Evolutionary conservation across 30 jellyfish, hydroid and myxozoan species (phyloP).

Genomic region (Hydra vulgaris): DNA sequence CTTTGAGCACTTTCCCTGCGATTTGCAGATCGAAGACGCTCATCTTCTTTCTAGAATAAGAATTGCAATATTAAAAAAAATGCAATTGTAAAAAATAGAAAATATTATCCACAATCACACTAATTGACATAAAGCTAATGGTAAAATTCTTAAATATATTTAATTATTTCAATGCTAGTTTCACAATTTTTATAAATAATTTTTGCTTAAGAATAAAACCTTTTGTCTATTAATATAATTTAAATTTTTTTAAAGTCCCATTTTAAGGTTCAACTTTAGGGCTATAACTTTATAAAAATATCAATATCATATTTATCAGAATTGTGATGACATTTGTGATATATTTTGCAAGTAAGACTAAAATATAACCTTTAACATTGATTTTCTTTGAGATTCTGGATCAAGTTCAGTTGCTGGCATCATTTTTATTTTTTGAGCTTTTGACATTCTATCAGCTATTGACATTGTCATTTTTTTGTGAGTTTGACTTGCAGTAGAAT

Average conservation of each 20-base stretch:
- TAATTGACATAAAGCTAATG: background rate
- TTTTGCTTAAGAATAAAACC: too few species aligned
- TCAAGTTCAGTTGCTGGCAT: slow-evolving; percentile 83
- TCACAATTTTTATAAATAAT: too few species aligned
- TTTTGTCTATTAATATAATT: too few species aligned
- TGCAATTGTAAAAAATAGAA: background rate
- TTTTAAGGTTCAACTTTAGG: too few species aligned
- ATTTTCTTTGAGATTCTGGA: slow-evolving; percentile 84
- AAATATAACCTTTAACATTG: slow-evolving; percentile 59
- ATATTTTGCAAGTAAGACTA: background rate
- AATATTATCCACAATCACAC: too few species aligned
- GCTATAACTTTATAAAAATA: too few species aligned
- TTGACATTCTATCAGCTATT: slow-evolving; percentile 83
- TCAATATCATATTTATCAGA: too few species aligned
- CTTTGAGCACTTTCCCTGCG: slow-evolving; percentile 94
- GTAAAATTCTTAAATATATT: too few species aligned
- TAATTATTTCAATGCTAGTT: too few species aligned
- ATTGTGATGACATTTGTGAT: too few species aligned
- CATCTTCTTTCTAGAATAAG: slow-evolving; percentile 80
- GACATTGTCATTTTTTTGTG: slow-evolving; percentile 92
- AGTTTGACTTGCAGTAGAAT: slow-evolving; percentile 88
- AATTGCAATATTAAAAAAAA: too few species aligned
- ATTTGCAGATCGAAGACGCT: slow-evolving; percentile 71
- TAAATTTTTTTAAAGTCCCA: too few species aligned
- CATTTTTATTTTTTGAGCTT: slow-evolving; percentile 81